A percentile compares a stretch with the other conserved stretches of the same genome.
Conservation (phyloP, 2,797 vertebrate genomes). For the Fringilla coelebs region DNA sequence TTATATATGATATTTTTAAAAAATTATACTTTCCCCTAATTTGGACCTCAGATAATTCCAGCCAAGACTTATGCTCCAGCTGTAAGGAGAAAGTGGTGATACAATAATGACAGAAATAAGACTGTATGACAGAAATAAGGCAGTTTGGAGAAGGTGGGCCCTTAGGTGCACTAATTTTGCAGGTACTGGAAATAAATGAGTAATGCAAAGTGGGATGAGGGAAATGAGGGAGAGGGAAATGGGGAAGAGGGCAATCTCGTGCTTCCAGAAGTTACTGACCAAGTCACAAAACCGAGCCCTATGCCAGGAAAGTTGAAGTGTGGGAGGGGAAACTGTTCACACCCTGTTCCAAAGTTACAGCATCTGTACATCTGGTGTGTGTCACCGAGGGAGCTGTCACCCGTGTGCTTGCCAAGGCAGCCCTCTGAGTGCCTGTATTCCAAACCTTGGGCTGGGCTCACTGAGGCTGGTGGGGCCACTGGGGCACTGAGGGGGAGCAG, state of each 20-base stretch:
- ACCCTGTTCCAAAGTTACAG: neutral
- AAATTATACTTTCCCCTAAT: neutral
- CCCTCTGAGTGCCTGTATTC: neutral
- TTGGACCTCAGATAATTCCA: neutral
- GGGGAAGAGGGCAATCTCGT: neutral
- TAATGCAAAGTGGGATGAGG: neutral
- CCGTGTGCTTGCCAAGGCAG: neutral
- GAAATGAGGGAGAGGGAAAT: neutral
- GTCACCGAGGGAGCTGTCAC: neutral
- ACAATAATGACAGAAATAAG: neutral
- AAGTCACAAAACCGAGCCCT: neutral
- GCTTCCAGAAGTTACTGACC: neutral
- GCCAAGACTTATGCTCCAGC: neutral
- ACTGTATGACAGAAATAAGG: neutral
- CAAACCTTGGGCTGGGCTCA: neutral
- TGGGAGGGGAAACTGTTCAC: neutral
- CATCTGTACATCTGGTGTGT: neutral
- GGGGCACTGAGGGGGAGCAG: accelerated
- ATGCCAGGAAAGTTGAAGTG: neutral
- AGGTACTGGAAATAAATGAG: neutral
- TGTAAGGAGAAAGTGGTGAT: neutral
- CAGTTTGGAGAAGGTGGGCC: neutral
- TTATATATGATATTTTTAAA: neutral
- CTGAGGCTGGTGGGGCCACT: neutral
- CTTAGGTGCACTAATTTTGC: neutral